Evolutionary conservation across 2,113 vertebrate species (phyloP).

Genomic region (Synodontis membranacea): DNA sequence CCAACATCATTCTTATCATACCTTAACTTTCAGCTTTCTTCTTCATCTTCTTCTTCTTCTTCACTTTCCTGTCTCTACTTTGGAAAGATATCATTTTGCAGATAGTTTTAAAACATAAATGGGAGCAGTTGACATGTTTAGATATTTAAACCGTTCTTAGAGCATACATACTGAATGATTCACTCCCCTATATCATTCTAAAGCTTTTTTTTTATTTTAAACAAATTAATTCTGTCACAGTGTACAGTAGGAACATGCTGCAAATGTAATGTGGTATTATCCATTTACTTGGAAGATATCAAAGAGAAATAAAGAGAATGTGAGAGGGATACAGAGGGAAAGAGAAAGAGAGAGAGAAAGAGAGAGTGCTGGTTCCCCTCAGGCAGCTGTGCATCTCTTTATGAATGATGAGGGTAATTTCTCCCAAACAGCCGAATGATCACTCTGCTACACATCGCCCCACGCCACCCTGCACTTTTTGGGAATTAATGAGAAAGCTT

Average conservation of each 20-base stretch:
- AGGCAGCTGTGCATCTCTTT: conserved; percentile 79
- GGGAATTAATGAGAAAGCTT: conserved; percentile 58
- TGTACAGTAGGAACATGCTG: conserved; percentile 27
- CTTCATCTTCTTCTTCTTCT: background rate
- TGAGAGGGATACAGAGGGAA: background rate
- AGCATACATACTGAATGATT: background rate
- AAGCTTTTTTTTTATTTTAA: conserved; percentile 3
- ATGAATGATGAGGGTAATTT: conserved; percentile 83
- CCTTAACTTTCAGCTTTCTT: background rate
- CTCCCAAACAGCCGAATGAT: conserved; percentile 79
- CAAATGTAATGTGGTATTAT: conserved; percentile 37
- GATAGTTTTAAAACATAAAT: background rate
- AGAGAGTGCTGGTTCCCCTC: conserved; percentile 69
- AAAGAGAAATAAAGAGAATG: conserved; percentile 27
- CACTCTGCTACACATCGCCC: conserved; percentile 64
- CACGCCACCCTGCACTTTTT: conserved; percentile 54
- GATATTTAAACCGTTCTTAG: background rate
- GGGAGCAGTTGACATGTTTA: background rate
- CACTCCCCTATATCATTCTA: background rate
- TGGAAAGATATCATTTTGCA: background rate
- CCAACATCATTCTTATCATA: background rate
- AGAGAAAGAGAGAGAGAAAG: conserved; percentile 3
- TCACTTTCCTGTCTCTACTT: background rate
- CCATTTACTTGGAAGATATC: conserved; percentile 35
- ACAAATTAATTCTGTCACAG: conserved; percentile 36